Evolutionary conservation across 2,113 vertebrate species (phyloP).

Genomic region (Nipponia nippon): DNA sequence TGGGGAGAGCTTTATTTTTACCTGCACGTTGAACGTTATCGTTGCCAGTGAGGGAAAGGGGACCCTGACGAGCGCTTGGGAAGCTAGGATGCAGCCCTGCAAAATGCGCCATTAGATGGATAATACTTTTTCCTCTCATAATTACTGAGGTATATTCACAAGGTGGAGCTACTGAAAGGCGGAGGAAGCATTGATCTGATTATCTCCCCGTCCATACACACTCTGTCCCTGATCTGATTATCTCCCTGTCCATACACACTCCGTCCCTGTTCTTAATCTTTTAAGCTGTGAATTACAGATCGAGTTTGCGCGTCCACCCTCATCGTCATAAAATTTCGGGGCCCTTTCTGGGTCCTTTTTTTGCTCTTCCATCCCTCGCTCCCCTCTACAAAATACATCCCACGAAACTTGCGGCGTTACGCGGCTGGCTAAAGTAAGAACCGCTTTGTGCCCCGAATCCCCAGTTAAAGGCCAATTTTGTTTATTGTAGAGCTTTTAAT

Average conservation of each 20-base stretch:
- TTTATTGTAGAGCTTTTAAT: background rate
- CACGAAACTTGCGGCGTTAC: background rate
- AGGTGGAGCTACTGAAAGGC: slow-evolving; percentile 66
- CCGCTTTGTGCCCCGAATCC: background rate
- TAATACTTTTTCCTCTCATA: slow-evolving; percentile 31
- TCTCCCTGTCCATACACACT: background rate
- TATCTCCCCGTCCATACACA: background rate
- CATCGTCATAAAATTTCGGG: background rate
- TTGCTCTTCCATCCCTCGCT: background rate
- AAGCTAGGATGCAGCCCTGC: background rate
- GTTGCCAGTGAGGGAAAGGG: background rate
- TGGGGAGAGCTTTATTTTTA: background rate
- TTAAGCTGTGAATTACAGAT: background rate
- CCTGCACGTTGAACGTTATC: background rate
- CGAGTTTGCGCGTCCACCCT: background rate
- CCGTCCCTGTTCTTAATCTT: background rate
- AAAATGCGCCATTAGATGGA: background rate
- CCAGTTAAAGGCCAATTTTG: background rate
- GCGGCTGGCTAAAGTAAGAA: background rate
- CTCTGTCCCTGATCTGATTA: background rate
- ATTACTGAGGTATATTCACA: slow-evolving; percentile 63
- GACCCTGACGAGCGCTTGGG: background rate
- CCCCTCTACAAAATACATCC: background rate
- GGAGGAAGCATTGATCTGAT: slow-evolving; percentile 21
- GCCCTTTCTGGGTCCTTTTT: background rate